Evolutionary conservation across 2,888 invertebrate species (phyloP).

Genomic region (Oligia fasciuncula): DNA sequence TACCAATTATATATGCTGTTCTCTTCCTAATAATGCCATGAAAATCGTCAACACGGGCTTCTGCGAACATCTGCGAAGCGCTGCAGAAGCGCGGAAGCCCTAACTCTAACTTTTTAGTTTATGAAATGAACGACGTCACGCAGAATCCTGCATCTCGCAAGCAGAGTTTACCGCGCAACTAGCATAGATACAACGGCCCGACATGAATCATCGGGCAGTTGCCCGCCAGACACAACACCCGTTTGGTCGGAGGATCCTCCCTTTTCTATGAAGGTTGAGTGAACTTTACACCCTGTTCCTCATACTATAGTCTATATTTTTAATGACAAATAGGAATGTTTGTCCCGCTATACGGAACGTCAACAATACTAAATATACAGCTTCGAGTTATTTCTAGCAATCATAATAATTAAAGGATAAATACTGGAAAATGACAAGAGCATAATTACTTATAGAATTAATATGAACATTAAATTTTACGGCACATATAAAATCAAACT

Average conservation of each 20-base stretch:
- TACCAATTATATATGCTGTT: neutral
- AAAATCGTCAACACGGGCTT: neutral
- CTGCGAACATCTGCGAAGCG: neutral
- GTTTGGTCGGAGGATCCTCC: too few species aligned
- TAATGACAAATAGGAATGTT: conserved; percentile 2
- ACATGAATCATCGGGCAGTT: too few species aligned
- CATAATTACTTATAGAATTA: neutral
- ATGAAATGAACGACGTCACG: too few species aligned
- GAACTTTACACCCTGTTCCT: too few species aligned
- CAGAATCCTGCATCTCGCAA: too few species aligned
- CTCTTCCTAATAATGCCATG: neutral
- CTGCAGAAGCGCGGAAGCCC: neutral
- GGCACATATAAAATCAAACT: conserved; percentile 25
- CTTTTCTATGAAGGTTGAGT: too few species aligned
- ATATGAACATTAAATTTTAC: conserved; percentile 13
- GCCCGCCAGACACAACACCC: too few species aligned
- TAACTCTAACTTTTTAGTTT: too few species aligned
- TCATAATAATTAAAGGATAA: conserved; percentile 11
- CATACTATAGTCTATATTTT: too few species aligned
- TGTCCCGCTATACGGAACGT: neutral
- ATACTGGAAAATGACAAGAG: neutral
- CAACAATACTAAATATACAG: neutral
- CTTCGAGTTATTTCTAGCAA: conserved; percentile 8
- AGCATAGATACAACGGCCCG: too few species aligned
- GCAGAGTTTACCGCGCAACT: too few species aligned